A percentile compares a stretch with the other conserved stretches of the same genome.
Conservation (phyloP, 2,113 vertebrate species). For the Percopsis transmontana region DNA sequence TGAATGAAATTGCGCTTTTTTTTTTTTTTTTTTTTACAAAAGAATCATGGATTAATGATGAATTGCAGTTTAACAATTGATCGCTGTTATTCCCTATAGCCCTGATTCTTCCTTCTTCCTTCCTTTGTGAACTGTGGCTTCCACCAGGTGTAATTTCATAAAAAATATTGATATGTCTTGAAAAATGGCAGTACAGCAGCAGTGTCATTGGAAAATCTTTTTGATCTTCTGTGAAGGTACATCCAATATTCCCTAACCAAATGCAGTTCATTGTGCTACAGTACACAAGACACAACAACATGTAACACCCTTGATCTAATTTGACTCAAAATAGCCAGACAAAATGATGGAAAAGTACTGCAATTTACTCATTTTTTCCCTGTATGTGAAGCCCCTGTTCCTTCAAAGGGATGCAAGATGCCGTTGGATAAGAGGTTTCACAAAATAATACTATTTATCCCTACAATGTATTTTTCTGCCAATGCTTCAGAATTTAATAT, state of each 20-base stretch:
- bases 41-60: too few species aligned
- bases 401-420: conserved; percentile 93
- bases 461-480: conserved; percentile 83
- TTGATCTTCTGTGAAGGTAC: conserved; percentile 62
- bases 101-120: too few species aligned
- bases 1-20: too few species aligned
- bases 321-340: conserved; percentile 85
- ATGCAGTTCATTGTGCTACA: conserved; percentile 77
- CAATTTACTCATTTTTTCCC: conserved; percentile 88
- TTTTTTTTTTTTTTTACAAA: too few species aligned
- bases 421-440: conserved; percentile 79
- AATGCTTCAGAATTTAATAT: conserved; percentile 59
- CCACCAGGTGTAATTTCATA: conserved; percentile 28
- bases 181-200: conserved; percentile 37
- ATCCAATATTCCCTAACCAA: conserved; percentile 40
- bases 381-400: conserved; percentile 78
- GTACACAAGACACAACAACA: conserved; percentile 77
- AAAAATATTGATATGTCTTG: conserved; percentile 36
- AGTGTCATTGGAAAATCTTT: conserved; percentile 50
- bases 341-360: conserved; percentile 96
- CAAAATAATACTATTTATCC: conserved; percentile 80
- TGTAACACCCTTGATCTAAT: conserved; percentile 87
- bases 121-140: neutral
- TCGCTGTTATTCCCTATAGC: too few species aligned
- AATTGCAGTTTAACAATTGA: too few species aligned